Base-by-base conservation (phyloP, 2,113 vertebrate genomes). In the Montifringilla adamsi region DNA sequence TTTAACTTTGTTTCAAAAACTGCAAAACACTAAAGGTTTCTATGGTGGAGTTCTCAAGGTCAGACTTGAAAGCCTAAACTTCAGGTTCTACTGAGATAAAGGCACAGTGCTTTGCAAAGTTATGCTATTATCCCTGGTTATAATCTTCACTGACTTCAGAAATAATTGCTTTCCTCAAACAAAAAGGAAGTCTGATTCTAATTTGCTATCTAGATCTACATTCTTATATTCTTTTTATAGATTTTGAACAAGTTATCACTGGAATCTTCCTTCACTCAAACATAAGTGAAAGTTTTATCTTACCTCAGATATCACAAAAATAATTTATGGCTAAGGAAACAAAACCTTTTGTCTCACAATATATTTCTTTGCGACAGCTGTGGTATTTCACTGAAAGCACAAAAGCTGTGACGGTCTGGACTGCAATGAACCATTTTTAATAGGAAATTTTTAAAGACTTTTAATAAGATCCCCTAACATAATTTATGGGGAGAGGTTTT, bases 401-500 rank as follows among this genome's bases (percentile, higher is more conserved):
- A 98, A 98, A 97, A 98, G 97, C 97, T 97, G 94, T 88, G 97
- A 98, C 96, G 97, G 98, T 97, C 98, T 98, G 98, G 97, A 98
- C 97, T 98, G 98, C 98, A 99, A 98, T 99, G 98, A 99, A 98
- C 98, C 95, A 94, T 98, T 98, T 98, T 98, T 98, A 98, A 97
- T 97, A 98, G 98, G 98, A 98, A 98, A 95, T 98, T 98, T 97
- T 98, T 98, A 97, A 98, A 98, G 97, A 98, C 98, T 96, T 98
- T 99, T 99, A 99, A 99, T 98, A 98, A 98, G 98, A 98, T 98
- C 98, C 97, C 98, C 97, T 97, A 92, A 86, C 96, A 96, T 98
- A 98, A 99, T 99, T 99, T 99, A 99, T 98, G 98, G 96, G 97
- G 98, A 98, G 97, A 98, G 97, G 98, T 98, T 99, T 98, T 98